Evolutionary conservation across 1,140 invertebrate species (phyloP).

Genomic region (Achroia grisella): DNA sequence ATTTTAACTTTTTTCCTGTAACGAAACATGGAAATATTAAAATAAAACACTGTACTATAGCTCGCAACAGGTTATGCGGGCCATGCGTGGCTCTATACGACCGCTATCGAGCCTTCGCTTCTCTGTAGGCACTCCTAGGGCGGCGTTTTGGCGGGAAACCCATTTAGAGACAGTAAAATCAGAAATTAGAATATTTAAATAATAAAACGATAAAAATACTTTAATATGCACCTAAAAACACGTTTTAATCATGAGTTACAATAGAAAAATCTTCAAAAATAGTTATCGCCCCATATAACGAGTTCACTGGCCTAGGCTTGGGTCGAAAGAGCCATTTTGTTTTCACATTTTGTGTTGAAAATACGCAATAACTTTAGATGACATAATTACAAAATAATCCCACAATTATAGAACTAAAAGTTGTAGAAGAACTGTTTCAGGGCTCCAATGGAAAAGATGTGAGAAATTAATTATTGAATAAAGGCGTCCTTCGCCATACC

Average conservation of each 20-base stretch:
- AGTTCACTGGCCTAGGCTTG: constrained; percentile 70
- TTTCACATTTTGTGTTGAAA: constrained; percentile 68
- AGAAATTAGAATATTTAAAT: constrained; percentile 17
- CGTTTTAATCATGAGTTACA: neutral
- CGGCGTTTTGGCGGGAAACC: constrained; percentile 70
- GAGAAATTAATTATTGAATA: constrained; percentile 72
- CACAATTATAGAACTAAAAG: constrained; percentile 48
- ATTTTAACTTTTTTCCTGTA: constrained; percentile 79
- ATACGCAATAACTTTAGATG: constrained; percentile 63
- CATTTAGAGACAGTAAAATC: constrained; percentile 24
- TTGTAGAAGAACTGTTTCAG: constrained; percentile 67
- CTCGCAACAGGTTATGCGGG: constrained; percentile 38
- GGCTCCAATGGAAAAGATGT: constrained; percentile 59
- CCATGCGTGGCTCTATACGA: constrained; percentile 25
- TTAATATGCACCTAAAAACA: constrained; percentile 12
- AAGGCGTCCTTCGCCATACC: constrained; percentile 65
- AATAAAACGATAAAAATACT: constrained; percentile 6
- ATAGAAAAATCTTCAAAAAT: constrained; percentile 38
- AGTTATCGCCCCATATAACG: constrained; percentile 66
- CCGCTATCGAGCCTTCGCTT: constrained; percentile 32
- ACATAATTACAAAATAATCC: constrained; percentile 61
- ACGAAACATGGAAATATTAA: constrained; percentile 26
- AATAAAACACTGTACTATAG: constrained; percentile 24
- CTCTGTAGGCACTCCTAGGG: constrained; percentile 33
- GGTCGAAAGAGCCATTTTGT: constrained; percentile 72